phyloP scores from a whole-genome alignment of 2,797 vertebrate genomes.

The Emydoidea blandingii region DNA sequence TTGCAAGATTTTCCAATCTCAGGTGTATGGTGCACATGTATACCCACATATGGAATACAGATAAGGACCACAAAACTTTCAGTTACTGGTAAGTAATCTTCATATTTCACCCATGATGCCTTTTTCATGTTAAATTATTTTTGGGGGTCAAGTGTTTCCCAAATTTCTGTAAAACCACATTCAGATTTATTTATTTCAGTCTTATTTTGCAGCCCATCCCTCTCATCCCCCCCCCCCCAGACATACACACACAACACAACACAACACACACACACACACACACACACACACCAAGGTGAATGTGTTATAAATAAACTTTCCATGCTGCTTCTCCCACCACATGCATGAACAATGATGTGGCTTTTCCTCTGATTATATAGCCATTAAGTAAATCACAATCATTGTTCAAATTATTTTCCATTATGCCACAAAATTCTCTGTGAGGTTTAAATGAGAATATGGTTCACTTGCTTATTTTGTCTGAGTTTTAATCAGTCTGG shows the following conservation, averaged over 20 bases:
- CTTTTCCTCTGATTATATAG: not conserved
- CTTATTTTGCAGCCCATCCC: not conserved
- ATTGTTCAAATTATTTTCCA: not conserved
- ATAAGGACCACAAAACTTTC: too few relatives aligned
- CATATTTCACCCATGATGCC: not conserved
- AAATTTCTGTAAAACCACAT: not conserved
- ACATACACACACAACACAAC: not conserved
- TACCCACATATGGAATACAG: too few relatives aligned
- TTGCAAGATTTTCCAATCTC: too few relatives aligned
- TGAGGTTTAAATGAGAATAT: not conserved
- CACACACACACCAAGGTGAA: not conserved
- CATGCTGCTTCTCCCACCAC: not conserved
- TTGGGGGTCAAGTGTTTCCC: not conserved
- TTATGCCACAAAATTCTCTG: not conserved
- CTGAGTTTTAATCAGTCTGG: not conserved
- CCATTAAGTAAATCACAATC: not conserved
- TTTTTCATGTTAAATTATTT: not conserved
- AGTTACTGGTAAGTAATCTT: too few relatives aligned
- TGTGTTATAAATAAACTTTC: not conserved
- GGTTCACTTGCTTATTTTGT: not conserved
- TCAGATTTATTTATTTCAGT: not conserved
- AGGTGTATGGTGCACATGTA: too few relatives aligned
- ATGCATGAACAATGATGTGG: not conserved
- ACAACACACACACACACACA: too few relatives aligned
- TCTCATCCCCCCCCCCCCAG: not conserved